Conservation (phyloP, 2,888 invertebrate species). For the Lymantria monacha region DNA sequence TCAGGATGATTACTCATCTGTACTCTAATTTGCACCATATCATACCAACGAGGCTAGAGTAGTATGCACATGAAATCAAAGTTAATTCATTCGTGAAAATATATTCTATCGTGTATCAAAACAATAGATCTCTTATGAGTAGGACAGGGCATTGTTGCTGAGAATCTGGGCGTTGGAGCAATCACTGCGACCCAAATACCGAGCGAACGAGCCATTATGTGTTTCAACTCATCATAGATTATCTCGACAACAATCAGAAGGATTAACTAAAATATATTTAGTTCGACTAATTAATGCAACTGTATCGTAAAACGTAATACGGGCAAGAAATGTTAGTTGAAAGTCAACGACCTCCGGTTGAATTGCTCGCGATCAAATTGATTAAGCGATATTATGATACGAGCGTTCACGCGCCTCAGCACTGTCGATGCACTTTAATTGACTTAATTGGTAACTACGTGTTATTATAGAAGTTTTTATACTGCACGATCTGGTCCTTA, state of each 20-base stretch:
- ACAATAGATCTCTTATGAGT: constrained; percentile 56
- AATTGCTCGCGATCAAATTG: constrained; percentile 66
- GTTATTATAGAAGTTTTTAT: constrained; percentile 16
- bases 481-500: constrained; percentile 17
- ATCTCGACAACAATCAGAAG: constrained; percentile 30
- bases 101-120: constrained; percentile 37
- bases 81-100: constrained; percentile 26
- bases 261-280: constrained; percentile 19
- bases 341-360: constrained; percentile 57
- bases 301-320: constrained; percentile 24
- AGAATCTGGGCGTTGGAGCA: constrained; percentile 58
- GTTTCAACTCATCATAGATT: constrained; percentile 38
- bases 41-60: no score
- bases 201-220: constrained; percentile 38
- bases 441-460: constrained; percentile 56
- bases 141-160: constrained; percentile 52
- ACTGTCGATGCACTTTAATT: constrained; percentile 68
- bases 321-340: constrained; percentile 28
- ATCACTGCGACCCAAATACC: constrained; percentile 68
- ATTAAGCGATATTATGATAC: constrained; percentile 70
- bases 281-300: constrained; percentile 31
- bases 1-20: no score
- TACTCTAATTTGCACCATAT: no score
- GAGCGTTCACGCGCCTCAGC: constrained; percentile 53
- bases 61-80: constrained; percentile 1